phyloP scores from a whole-genome alignment of 2,113 vertebrate species.

The Ochotona curzoniae region DNA sequence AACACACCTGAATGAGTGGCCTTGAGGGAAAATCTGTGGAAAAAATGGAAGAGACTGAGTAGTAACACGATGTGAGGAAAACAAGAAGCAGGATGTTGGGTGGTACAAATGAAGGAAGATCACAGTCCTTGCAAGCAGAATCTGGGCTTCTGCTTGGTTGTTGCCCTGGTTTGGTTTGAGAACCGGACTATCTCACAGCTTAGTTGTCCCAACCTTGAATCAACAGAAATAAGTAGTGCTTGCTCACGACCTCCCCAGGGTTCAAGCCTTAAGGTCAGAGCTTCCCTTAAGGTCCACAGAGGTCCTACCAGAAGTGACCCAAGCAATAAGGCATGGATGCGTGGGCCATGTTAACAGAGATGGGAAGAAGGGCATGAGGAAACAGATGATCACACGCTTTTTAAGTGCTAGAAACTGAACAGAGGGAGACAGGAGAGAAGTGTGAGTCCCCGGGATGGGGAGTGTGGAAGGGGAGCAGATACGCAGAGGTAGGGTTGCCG shows the following conservation, averaged over 20 bases:
- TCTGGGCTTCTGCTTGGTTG: background rate
- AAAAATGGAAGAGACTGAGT: background rate
- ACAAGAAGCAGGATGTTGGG: background rate
- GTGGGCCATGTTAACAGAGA: background rate
- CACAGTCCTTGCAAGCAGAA: background rate
- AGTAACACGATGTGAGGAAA: background rate
- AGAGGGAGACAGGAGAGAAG: background rate
- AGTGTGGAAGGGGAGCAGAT: background rate
- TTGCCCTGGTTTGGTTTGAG: background rate
- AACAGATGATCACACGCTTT: background rate
- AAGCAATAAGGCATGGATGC: background rate
- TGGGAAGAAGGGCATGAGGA: background rate
- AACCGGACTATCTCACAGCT: background rate
- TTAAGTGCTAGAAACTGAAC: background rate
- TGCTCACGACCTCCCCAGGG: background rate
- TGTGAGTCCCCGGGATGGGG: background rate
- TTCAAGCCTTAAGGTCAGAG: background rate
- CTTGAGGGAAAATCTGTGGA: constrained; percentile 7
- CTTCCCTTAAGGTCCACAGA: background rate
- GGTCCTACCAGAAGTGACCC: background rate
- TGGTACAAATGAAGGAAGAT: background rate
- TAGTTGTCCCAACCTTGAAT: background rate
- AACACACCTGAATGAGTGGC: background rate
- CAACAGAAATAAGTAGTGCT: background rate
- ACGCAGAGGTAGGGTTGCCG: too few relatives aligned